Evolutionary conservation across 2,797 vertebrate species (phyloP), one percentile per base, ranked within the genome.

Genomic region (Hoplostethus mediterraneus): DNA sequence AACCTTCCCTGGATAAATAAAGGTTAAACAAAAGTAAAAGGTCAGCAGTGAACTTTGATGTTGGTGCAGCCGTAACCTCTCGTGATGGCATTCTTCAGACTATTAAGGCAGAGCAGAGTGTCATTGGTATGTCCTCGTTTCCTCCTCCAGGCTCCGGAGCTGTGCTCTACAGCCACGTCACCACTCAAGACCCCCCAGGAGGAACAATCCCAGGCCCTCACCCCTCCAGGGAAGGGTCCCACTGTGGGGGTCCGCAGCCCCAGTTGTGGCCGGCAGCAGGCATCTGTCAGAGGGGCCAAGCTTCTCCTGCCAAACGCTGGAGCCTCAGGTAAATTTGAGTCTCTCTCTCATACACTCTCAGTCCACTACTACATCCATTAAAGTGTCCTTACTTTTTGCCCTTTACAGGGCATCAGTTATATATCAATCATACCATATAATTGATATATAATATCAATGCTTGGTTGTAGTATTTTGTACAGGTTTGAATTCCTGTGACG

Each of bases 141-240:
- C 30, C 3, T 0, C 0, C 87, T 79, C 1, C 77, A 99, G 97
- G 90, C 49, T 2, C 94, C 96, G 0, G 98, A 99, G 88, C 83
- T 94, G 59, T 97, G 95, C 84, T 94, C 96, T 40, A 90, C 95
- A 38, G 96, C 96, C 69, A 95, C 95, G 0, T 97, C 96, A 2
- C 95, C 97, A 0, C 87, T 96, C 54, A 99, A 97, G 90, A 92
- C 93, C 1, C 53, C 83, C 40, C 96, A 94, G 47, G 98, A 99
- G 80, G 97, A 99, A 28, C 97, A 96, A 75, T 88, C 91, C 0
- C 96, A 96, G 87, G 87, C 95, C 0, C 68, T 94, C 33, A 97
- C 97, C 0, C 95, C 97, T 42, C 96, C 97, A 0, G 97, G 97
- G 12, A 99, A 98, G 81, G 92, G 92, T 44, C 88, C 92, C 8